These are phyloP conservation scores for Rhodinocichla rosea DNA, from an alignment of 2,113 vertebrate species.

Conservation along the genomic window DNA sequence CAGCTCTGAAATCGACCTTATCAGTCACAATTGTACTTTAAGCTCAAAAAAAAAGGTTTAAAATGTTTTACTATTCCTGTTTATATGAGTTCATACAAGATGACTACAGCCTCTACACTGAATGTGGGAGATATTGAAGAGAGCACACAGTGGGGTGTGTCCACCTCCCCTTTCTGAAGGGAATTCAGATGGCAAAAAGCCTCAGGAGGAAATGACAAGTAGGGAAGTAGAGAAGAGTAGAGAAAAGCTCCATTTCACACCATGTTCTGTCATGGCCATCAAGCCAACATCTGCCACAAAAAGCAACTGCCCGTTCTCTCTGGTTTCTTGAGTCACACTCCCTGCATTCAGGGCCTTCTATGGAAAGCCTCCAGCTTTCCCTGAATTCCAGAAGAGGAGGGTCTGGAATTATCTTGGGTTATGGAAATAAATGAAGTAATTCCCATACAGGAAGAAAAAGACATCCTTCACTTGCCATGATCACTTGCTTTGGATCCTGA, in stretches of 20 bases:
- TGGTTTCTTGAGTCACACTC: not conserved
- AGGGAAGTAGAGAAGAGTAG: not conserved
- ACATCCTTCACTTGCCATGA: not conserved
- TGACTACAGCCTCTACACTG: not conserved
- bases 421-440: not conserved
- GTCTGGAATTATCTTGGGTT: not conserved
- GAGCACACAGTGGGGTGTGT: fast-evolving
- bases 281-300: not conserved
- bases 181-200: not conserved
- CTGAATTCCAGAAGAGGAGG: not conserved
- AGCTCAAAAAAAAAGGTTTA: not conserved
- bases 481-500: not conserved
- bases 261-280: not conserved
- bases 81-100: not conserved
- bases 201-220: not conserved
- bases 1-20: not conserved
- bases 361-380: not conserved
- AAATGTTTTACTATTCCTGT: not conserved
- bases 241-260: not conserved
- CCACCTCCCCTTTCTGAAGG: not conserved
- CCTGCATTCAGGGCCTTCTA: not conserved
- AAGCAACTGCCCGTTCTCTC: not conserved
- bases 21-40: not conserved
- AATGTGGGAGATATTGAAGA: not conserved
- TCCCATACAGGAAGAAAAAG: not conserved